Evolutionary conservation across 2,888 invertebrate genomes (phyloP), one percentile per base, ranked within the genome.

Genomic region (Ametastegia equiseti): DNA sequence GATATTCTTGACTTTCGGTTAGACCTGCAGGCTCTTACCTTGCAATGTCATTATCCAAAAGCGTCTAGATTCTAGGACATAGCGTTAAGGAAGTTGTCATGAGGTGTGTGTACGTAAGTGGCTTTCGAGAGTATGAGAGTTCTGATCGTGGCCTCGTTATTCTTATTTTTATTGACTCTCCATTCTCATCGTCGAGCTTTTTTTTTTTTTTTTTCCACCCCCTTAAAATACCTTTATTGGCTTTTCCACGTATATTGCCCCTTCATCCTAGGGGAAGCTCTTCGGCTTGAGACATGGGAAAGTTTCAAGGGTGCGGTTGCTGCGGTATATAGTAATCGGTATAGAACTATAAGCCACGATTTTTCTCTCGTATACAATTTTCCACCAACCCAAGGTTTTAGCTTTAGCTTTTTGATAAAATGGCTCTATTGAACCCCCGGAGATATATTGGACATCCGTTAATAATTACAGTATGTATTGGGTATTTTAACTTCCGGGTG

Each of bases 281-380:
- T 71, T 71, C 42, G n/a, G n/a, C 27, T 47, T 30, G 71, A 71
- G 71, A 27, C 27, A 47, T 45, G 71, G 42, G 71, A 27, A 71
- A 47, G 27, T 71, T 47, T 71, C 71, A 47, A 71, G 71, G n/a
- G 71, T 39, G 39, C n/a, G n/a, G n/a, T n/a, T n/a, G n/a, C n/a
- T n/a, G 67, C 67, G 9, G 42, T 67, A 67, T n/a, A n/a, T 36
- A 39, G 39, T 39, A n/a, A 67, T 67, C n/a, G 67, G 19, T 39
- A 39, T 67, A 4, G 4, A n/a, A 15, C n/a, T 47, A n/a, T n/a
- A n/a, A 47, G 23, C 27, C 30, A 30, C 71, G 42, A 71, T 71
- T 15, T 30, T 71, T 71, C 71, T n/a, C n/a, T n/a, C 71, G 27
- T 45, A 15, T 47, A 45, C 71, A 45, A 47, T 71, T 71, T 71